These are phyloP conservation scores for Montipora foliosa DNA, from an alignment of 64 coral and sea anemone species.

Conservation along the genomic window DNA sequence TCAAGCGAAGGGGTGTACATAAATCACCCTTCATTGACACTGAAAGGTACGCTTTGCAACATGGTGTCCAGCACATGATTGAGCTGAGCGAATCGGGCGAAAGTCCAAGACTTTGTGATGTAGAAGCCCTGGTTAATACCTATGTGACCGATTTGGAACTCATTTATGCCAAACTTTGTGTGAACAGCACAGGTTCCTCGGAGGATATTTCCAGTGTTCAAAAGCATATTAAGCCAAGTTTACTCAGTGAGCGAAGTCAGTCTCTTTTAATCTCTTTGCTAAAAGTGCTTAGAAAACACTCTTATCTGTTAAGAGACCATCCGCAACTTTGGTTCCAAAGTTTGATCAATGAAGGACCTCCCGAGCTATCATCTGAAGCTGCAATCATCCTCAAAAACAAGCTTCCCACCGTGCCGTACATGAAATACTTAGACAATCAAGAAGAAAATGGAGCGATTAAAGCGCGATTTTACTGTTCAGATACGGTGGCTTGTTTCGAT, in stretches of 20 bases:
- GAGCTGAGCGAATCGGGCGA: background rate
- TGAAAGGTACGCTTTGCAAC: constrained; percentile 26
- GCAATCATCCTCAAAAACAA: background rate
- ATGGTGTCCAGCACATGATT: constrained; percentile 13
- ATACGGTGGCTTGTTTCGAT: too few relatives aligned
- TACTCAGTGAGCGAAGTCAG: background rate
- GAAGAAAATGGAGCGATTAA: background rate
- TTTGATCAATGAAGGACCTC: background rate
- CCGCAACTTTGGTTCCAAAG: constrained; percentile 1
- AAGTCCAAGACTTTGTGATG: too few relatives aligned
- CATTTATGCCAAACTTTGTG: constrained; percentile 30
- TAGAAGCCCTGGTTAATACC: background rate
- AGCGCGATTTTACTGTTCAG: too few relatives aligned
- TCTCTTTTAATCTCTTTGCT: background rate
- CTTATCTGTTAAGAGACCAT: background rate
- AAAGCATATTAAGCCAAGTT: background rate
- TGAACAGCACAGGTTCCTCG: background rate
- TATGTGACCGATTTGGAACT: constrained; percentile 5
- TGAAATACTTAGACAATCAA: background rate
- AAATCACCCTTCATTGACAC: background rate
- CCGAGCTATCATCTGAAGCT: background rate
- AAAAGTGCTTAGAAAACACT: background rate
- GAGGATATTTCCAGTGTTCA: background rate
- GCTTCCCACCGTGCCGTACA: background rate
- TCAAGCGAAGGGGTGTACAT: background rate